Evolutionary conservation across 2,888 invertebrate species (phyloP).

Genomic region (Urechis unicinctus): DNA sequence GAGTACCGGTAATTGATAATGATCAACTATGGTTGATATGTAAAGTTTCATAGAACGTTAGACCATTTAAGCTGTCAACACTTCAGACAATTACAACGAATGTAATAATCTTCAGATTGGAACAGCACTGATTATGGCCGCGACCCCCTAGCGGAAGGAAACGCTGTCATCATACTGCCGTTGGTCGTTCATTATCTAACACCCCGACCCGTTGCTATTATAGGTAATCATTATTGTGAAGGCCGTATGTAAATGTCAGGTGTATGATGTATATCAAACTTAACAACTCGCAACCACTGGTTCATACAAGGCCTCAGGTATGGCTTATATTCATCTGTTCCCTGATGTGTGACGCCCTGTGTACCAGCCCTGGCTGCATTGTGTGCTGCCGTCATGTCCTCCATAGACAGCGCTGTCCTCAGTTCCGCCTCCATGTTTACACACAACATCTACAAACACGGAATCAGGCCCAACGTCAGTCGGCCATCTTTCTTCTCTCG

Average conservation of each 20-base stretch:
- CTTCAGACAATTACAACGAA: too few species aligned
- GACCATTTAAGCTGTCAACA: background rate
- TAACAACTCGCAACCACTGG: too few species aligned
- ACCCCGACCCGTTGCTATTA: slow-evolving; percentile 28
- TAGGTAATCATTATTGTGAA: slow-evolving; percentile 24
- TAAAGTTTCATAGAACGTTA: background rate
- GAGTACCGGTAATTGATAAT: slow-evolving; percentile 1
- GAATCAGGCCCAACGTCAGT: slow-evolving; percentile 27
- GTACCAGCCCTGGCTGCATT: slow-evolving; percentile 28
- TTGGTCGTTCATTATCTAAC: slow-evolving; percentile 34
- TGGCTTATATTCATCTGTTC: too few species aligned
- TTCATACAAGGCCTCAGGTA: too few species aligned
- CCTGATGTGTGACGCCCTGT: background rate
- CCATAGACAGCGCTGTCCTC: slow-evolving; percentile 38
- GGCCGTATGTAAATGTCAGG: background rate
- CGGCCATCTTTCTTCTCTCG: too few species aligned
- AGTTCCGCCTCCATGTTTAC: slow-evolving; percentile 41
- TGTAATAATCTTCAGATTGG: slow-evolving; percentile 30
- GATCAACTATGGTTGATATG: too few species aligned
- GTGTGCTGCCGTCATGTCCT: slow-evolving; percentile 42
- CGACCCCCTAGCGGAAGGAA: slow-evolving; percentile 22
- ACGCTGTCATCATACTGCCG: slow-evolving; percentile 23
- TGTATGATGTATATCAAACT: too few species aligned
- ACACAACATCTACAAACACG: slow-evolving; percentile 34
- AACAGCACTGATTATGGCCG: slow-evolving; percentile 27